These are phyloP conservation scores for Microctonus aethiopoides DNA, from an alignment of 2,888 invertebrate species.

Conservation along the genomic window DNA sequence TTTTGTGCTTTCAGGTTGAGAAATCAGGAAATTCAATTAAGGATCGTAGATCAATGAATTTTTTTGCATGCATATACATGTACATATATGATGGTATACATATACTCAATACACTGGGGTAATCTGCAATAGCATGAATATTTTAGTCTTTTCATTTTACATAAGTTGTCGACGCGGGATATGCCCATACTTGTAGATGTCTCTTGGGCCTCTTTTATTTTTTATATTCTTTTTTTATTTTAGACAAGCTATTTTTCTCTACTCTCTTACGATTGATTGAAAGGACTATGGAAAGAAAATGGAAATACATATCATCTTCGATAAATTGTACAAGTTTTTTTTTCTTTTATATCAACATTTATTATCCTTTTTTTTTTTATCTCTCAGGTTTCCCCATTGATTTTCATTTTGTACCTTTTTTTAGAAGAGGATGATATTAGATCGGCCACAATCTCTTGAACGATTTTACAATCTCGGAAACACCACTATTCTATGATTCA, in stretches of 20 bases:
- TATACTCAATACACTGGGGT: neutral
- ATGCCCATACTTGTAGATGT: neutral
- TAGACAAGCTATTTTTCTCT: neutral
- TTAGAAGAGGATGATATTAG: slow-evolving; percentile 1
- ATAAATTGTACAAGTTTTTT: slow-evolving; percentile 13
- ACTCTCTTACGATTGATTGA: slow-evolving; percentile 9
- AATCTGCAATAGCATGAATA: neutral
- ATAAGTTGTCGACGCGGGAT: neutral
- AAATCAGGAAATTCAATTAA: neutral
- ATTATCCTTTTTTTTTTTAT: slow-evolving; percentile 15
- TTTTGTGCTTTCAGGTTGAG: neutral
- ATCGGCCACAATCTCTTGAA: slow-evolving; percentile 23
- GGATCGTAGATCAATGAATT: neutral
- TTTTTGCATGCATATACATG: neutral
- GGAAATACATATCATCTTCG: neutral
- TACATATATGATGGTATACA: neutral
- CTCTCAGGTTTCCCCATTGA: neutral
- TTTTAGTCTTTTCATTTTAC: neutral
- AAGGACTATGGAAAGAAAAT: neutral
- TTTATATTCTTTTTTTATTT: neutral
- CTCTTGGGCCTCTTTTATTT: neutral
- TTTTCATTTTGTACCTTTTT: slow-evolving; percentile 17
- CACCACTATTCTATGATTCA: slow-evolving; percentile 28
- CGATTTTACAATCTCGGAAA: slow-evolving; percentile 28
- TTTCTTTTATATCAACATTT: slow-evolving; percentile 10